A percentile compares a stretch with the other conserved stretches of the same genome.
phyloP scores from a whole-genome alignment of 2,797 vertebrate species.

The Okamejei kenojei region DNA sequence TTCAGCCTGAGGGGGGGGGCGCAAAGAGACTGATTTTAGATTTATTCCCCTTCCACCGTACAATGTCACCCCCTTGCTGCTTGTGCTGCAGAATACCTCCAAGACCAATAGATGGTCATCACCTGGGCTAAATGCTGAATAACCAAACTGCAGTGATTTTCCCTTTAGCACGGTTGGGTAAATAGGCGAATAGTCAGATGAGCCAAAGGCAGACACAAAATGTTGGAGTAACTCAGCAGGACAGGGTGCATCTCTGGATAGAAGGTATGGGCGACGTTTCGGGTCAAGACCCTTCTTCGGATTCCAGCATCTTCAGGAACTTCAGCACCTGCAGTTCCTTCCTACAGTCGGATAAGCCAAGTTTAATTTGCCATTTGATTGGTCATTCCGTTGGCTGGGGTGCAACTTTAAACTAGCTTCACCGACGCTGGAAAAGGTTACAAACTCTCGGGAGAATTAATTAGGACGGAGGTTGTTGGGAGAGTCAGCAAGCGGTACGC shows the following conservation, averaged over 20 bases:
- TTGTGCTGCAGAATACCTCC: not conserved
- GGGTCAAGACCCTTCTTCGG: too few relatives aligned
- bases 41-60: not conserved
- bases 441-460: not conserved
- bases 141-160: not conserved
- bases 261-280: too few relatives aligned
- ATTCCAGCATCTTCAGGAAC: too few relatives aligned
- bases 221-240: too few relatives aligned
- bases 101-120: not conserved
- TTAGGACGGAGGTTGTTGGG: not conserved
- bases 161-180: not conserved
- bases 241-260: too few relatives aligned
- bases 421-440: too few relatives aligned
- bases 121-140: not conserved
- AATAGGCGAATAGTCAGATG: not conserved
- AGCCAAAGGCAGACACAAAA: too few relatives aligned
- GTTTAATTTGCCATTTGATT: not conserved
- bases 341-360: not conserved
- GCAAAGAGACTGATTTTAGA: conserved; percentile 43
- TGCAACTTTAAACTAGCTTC: not conserved
- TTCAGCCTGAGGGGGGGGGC: conserved; percentile 71
- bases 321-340: too few relatives aligned
- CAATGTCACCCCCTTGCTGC: too few relatives aligned
- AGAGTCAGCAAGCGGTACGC: not conserved
- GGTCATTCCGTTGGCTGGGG: not conserved